phyloP scores from a whole-genome alignment of 1,140 invertebrate genomes.

The Centruroides vittatus region DNA sequence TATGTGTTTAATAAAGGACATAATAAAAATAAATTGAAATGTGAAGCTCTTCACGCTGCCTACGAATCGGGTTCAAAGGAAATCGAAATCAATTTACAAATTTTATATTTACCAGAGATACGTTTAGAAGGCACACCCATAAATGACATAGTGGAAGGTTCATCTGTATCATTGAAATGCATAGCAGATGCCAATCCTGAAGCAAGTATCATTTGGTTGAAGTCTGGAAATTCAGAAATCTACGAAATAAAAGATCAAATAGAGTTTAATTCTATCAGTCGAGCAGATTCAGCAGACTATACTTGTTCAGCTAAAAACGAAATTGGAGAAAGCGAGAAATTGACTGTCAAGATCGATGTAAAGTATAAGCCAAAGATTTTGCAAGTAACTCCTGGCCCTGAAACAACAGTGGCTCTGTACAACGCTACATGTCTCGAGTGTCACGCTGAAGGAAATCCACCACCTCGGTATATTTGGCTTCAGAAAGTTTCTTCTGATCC shows the following conservation, averaged over 20 bases:
- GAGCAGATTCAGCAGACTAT: constrained; percentile 19
- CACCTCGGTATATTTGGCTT: constrained; percentile 16
- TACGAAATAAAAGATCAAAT: constrained; percentile 24
- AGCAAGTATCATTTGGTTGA: constrained; percentile 64
- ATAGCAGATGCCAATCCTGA: constrained; percentile 70
- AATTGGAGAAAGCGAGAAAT: constrained; percentile 20
- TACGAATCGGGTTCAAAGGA: constrained; percentile 50
- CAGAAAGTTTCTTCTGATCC: constrained; percentile 11
- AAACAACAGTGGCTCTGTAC: constrained; percentile 11
- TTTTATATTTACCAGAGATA: constrained; percentile 65
- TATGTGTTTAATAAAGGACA: constrained; percentile 52
- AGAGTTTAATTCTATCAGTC: constrained; percentile 16
- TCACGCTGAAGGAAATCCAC: constrained; percentile 14
- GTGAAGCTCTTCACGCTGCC: constrained; percentile 66
- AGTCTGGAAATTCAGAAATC: constrained; percentile 32
- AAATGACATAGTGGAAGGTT: constrained; percentile 63
- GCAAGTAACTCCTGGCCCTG: constrained; percentile 2
- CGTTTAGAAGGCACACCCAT: constrained; percentile 50
- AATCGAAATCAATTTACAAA: constrained; percentile 56
- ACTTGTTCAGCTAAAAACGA: constrained; percentile 20
- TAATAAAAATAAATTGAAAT: constrained; percentile 42
- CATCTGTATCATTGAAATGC: constrained; percentile 59
- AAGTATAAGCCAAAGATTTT: constrained; percentile 16
- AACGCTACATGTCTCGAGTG: constrained; percentile 8
- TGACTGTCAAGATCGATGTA: constrained; percentile 19